A percentile compares a stretch with the other conserved stretches of the same genome.
Evolutionary conservation across 92 coral and sea anemone genomes (phyloP).

Genomic region (Paramuricea clavata): DNA sequence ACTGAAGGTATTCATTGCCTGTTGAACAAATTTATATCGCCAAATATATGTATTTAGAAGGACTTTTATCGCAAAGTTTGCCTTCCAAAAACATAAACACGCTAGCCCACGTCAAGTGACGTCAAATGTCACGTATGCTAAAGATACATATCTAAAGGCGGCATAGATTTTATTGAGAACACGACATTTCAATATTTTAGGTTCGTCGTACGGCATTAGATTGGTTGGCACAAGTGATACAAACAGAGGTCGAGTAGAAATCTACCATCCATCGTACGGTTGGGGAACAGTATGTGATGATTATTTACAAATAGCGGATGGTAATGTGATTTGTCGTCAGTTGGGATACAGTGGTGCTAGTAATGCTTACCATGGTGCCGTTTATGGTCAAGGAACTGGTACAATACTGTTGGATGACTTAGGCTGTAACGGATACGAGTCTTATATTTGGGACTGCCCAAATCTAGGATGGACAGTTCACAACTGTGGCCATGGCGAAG

Average conservation of each 20-base stretch:
- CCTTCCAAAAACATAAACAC: no score
- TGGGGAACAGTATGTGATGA: constrained; percentile 36
- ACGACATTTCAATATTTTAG: background rate
- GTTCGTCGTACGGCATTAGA: background rate
- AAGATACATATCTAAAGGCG: no score
- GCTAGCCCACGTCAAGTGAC: no score
- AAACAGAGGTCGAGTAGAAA: constrained; percentile 11
- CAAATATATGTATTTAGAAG: no score
- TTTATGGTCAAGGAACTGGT: background rate
- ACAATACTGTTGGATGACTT: background rate
- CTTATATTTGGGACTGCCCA: background rate
- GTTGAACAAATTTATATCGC: no score
- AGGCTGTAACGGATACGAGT: background rate
- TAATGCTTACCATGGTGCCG: background rate
- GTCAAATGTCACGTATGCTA: no score
- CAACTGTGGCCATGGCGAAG: constrained; percentile 19
- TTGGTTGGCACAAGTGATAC: background rate
- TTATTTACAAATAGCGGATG: background rate
- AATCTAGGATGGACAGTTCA: background rate
- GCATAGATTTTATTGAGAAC: no score
- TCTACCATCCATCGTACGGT: background rate
- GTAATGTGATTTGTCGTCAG: constrained; percentile 1
- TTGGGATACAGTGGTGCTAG: constrained; percentile 12
- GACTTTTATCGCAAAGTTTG: no score
- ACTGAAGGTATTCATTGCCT: no score